These are phyloP conservation scores for Limnodromus scolopaceus DNA, from an alignment of 2,797 vertebrate genomes.

Conservation along the genomic window DNA sequence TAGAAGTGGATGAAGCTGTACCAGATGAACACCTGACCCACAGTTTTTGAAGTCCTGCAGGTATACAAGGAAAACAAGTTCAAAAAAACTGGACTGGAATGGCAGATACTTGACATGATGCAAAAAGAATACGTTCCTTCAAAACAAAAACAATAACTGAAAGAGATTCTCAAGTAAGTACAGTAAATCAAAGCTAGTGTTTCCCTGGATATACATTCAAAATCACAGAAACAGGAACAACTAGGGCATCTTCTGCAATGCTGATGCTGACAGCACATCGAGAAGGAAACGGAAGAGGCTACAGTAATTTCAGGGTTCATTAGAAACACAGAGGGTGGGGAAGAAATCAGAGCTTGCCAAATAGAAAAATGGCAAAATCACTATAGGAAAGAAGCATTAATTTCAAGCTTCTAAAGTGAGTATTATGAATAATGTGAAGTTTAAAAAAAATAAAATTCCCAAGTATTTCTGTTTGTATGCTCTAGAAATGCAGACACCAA, in stretches of 20 bases:
- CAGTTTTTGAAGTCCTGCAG: background rate
- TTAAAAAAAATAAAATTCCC: slow-evolving; percentile 11
- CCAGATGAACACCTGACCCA: background rate
- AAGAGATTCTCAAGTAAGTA: background rate
- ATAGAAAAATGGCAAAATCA: slow-evolving; percentile 37
- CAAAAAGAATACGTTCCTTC: background rate
- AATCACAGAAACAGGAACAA: background rate
- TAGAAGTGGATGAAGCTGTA: background rate
- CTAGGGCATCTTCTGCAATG: background rate
- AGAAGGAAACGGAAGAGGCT: background rate
- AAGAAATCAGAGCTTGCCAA: slow-evolving; percentile 47
- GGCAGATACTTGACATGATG: background rate
- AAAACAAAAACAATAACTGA: background rate
- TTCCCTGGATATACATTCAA: background rate
- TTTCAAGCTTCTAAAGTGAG: slow-evolving; percentile 52
- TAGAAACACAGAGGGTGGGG: slow-evolving; percentile 29
- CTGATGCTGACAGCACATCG: background rate
- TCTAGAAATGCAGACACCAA: background rate
- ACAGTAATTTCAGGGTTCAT: slow-evolving; percentile 55
- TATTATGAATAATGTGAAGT: slow-evolving; percentile 53
- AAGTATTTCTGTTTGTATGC: background rate
- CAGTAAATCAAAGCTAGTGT: background rate
- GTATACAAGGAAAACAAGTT: background rate
- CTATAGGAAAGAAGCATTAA: slow-evolving; percentile 38
- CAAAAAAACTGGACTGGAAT: background rate